Conservation (phyloP, 2,888 invertebrate genomes). For the Lordiphosa andalusiaca region DNA sequence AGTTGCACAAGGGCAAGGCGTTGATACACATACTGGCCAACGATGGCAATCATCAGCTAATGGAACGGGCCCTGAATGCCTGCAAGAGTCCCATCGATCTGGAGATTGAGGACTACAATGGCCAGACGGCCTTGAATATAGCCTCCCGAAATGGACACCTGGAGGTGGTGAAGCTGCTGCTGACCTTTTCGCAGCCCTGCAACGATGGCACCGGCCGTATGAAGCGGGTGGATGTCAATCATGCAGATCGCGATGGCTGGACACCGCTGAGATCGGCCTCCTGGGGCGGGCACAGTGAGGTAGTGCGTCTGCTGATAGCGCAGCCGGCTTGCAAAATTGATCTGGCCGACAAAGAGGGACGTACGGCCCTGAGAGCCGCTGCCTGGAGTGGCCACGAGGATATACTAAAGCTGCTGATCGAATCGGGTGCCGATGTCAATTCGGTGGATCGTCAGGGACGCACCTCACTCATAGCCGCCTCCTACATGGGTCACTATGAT, state of each 20-base stretch:
- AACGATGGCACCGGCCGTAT: slow-evolving; percentile 78
- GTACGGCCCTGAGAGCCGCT: slow-evolving; percentile 93
- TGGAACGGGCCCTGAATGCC: slow-evolving; percentile 84
- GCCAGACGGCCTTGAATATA: slow-evolving; percentile 92
- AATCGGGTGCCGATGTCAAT: slow-evolving; percentile 89
- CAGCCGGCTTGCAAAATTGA: slow-evolving; percentile 90
- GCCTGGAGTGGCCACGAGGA: slow-evolving; percentile 97
- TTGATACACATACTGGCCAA: slow-evolving; percentile 88
- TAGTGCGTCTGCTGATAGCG: slow-evolving; percentile 89
- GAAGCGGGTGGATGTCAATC: slow-evolving; percentile 86
- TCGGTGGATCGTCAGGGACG: slow-evolving; percentile 93
- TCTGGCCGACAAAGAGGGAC: slow-evolving; percentile 91
- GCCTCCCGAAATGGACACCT: slow-evolving; percentile 90
- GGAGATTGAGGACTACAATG: slow-evolving; percentile 87
- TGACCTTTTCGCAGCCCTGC: slow-evolving; percentile 77
- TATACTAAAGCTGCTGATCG: slow-evolving; percentile 87
- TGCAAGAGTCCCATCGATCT: slow-evolving; percentile 81
- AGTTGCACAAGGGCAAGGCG: slow-evolving; percentile 83
- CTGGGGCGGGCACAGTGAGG: slow-evolving; percentile 96
- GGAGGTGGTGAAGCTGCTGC: slow-evolving; percentile 85
- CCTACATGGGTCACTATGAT: slow-evolving; percentile 97
- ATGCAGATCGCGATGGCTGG: slow-evolving; percentile 93
- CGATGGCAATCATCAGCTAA: slow-evolving; percentile 86
- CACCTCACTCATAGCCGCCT: slow-evolving; percentile 95
- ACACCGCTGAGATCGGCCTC: slow-evolving; percentile 94